Percentiles rank a stretch among this genome's conserved stretches.
Evolutionary conservation across 2,113 vertebrate species (phyloP).

Genomic region (Macrotis lagotis): DNA sequence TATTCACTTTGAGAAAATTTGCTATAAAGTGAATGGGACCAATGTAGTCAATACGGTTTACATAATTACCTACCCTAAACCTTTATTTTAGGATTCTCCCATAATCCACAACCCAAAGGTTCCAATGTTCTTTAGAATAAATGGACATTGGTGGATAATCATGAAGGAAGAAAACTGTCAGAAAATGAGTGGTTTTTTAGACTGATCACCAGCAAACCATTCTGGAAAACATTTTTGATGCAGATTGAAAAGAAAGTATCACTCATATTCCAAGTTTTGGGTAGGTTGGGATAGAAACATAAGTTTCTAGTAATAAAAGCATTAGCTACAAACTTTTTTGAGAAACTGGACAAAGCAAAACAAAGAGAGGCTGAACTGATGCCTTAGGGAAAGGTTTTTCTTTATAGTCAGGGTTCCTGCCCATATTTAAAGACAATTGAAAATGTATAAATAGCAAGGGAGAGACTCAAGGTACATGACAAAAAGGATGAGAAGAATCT

Average conservation of each 20-base stretch:
- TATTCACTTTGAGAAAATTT: neutral
- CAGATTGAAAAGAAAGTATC: neutral
- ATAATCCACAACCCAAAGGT: neutral
- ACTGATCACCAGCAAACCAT: neutral
- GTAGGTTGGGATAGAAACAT: neutral
- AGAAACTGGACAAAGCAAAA: neutral
- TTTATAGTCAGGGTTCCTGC: neutral
- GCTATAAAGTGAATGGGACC: neutral
- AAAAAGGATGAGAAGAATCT: neutral
- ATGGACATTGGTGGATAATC: neutral
- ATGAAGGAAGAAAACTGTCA: neutral
- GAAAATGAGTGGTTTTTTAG: neutral
- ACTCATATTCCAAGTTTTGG: neutral
- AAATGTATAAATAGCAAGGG: neutral
- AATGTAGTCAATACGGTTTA: neutral
- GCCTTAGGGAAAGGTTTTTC: neutral
- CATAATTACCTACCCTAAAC: neutral
- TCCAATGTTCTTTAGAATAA: neutral
- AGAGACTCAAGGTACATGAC: neutral
- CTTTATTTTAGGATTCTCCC: neutral
- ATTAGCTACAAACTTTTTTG: neutral
- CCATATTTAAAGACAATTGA: neutral
- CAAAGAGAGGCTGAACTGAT: neutral
- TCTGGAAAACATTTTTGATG: neutral
- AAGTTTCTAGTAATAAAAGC: neutral